Conservation (phyloP, 2,113 vertebrate genomes). For the Syrmaticus mikado region DNA sequence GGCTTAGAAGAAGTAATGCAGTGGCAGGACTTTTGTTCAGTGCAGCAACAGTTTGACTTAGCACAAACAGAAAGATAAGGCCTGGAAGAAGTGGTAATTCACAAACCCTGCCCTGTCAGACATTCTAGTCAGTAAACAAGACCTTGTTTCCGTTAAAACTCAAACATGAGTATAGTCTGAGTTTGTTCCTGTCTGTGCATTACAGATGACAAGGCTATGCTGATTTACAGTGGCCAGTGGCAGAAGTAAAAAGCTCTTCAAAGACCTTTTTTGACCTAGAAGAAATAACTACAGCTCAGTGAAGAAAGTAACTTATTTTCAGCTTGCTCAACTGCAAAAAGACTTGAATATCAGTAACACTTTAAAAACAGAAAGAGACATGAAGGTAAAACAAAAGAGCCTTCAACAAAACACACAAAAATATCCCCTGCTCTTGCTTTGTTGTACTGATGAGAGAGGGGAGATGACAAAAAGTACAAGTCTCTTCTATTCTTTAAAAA, state of each 20-base stretch:
- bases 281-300: not conserved
- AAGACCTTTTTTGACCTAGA: not conserved
- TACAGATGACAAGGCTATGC: rapidly evolving
- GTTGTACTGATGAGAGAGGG: not conserved
- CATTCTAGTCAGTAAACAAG: not conserved
- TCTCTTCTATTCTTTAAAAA: not conserved
- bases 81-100: not conserved
- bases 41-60: not conserved
- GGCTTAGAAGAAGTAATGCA: not conserved
- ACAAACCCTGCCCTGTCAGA: not conserved
- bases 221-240: not conserved
- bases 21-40: not conserved
- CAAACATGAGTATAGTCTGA: not conserved
- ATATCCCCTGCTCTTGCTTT: not conserved
- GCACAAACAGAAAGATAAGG: constrained; percentile 11
- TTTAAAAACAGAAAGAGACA: not conserved
- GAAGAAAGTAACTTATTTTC: not conserved
- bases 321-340: not conserved
- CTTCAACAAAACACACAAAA: not conserved
- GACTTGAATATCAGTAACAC: not conserved
- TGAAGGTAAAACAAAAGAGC: not conserved
- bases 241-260: not conserved
- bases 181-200: not conserved
- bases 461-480: rapidly evolving
- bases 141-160: not conserved